These are phyloP conservation scores for Scopus umbretta DNA, from an alignment of 2,113 vertebrate genomes.

Conservation along the genomic window DNA sequence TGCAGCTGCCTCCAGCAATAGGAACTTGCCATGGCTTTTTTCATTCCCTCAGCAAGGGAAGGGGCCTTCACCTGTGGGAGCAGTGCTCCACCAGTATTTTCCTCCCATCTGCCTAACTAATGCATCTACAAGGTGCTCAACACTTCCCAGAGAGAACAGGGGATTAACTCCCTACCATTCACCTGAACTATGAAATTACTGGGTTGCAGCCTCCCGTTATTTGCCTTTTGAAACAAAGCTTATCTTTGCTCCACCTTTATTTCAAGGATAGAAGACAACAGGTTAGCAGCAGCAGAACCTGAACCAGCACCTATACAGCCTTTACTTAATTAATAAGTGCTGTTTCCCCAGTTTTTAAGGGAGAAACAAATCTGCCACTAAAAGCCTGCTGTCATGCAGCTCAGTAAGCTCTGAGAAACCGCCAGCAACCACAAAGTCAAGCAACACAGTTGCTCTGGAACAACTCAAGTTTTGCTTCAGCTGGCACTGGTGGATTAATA, in stretches of 20 bases:
- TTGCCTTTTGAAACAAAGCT: not conserved
- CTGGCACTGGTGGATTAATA: not conserved
- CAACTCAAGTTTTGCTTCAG: too few species aligned
- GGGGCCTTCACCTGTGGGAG: accelerated
- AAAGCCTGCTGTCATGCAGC: accelerated
- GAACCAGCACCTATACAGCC: too few species aligned
- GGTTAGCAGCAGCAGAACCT: not conserved
- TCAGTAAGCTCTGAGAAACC: too few species aligned
- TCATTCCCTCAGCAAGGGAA: accelerated
- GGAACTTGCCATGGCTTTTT: not conserved
- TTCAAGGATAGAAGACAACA: not conserved
- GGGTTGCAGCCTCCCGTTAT: not conserved
- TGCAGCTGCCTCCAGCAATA: accelerated
- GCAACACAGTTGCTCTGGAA: too few species aligned
- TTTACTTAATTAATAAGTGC: accelerated
- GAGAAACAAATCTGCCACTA: not conserved
- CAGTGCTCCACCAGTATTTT: not conserved
- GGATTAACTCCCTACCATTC: accelerated
- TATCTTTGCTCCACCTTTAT: not conserved
- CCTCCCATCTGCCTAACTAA: too few species aligned
- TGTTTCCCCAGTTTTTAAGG: not conserved
- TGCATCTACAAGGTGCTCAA: accelerated
- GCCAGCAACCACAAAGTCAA: accelerated
- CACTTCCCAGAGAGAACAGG: too few species aligned
- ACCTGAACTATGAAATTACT: accelerated